These are phyloP conservation scores for Origma solitaria DNA, from an alignment of 2,113 vertebrate species.

Conservation along the genomic window DNA sequence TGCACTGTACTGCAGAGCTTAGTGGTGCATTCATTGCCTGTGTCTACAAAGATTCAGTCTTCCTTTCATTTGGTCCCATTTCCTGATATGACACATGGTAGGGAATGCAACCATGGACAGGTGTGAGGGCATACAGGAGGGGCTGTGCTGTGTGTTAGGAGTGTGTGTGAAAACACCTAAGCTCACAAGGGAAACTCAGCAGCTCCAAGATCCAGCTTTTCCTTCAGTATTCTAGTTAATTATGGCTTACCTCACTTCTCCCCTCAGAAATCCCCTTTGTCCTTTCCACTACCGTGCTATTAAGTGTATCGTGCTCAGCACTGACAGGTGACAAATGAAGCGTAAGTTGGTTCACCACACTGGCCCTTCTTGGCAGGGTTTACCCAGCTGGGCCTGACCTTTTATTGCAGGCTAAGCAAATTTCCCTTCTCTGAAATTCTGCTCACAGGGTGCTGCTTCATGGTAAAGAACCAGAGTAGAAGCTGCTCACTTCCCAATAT, in stretches of 20 bases:
- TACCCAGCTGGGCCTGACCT: background rate
- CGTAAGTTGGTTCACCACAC: background rate
- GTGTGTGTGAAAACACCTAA: background rate
- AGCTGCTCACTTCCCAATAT: background rate
- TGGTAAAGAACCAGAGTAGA: background rate
- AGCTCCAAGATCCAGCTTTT: background rate
- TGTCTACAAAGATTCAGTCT: background rate
- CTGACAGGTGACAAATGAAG: constrained; percentile 52
- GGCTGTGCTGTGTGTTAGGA: background rate
- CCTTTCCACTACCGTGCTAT: background rate
- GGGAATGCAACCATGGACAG: background rate
- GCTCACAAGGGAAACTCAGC: background rate
- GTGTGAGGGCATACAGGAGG: background rate
- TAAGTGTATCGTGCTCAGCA: background rate
- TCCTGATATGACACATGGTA: background rate
- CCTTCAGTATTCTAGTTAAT: background rate
- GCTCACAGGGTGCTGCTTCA: background rate
- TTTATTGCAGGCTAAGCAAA: constrained; percentile 25
- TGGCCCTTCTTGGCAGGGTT: constrained; percentile 12
- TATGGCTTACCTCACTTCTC: background rate
- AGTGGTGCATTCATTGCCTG: background rate
- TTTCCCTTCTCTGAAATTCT: constrained; percentile 6
- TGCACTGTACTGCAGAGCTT: background rate
- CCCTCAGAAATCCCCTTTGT: constrained; percentile 11
- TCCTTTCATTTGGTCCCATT: background rate